These are phyloP conservation scores for Schlechtendalia chinensis DNA, from an alignment of 1,140 invertebrate genomes.

Conservation along the genomic window DNA sequence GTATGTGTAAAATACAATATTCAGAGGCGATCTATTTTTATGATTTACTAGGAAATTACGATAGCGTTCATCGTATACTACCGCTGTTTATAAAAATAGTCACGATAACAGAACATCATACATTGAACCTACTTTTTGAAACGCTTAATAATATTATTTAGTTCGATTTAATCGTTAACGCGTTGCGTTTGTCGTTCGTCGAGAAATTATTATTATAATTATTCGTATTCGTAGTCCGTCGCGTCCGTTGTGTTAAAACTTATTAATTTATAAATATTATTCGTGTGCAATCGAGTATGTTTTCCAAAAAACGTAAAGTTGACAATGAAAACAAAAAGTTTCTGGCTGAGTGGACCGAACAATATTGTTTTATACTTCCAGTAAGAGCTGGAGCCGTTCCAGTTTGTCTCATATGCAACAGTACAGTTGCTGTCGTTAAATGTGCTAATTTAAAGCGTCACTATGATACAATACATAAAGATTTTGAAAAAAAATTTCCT, in stretches of 20 bases:
- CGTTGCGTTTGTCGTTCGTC: background rate
- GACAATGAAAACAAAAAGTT: slow-evolving; percentile 14
- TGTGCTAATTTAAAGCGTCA: slow-evolving; percentile 19
- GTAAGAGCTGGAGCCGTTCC: background rate
- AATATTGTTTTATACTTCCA: slow-evolving; percentile 15
- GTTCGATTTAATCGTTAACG: slow-evolving; percentile 7
- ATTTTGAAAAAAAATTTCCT: slow-evolving; percentile 12
- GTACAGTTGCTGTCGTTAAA: slow-evolving; percentile 18
- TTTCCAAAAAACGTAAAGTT: slow-evolving; percentile 10
- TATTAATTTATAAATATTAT: slow-evolving; percentile 27
- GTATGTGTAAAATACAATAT: slow-evolving; percentile 11
- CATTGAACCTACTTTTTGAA: slow-evolving; percentile 11
- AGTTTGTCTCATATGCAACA: background rate
- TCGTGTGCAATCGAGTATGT: slow-evolving; percentile 5
- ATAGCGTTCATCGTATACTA: slow-evolving; percentile 10
- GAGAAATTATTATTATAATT: slow-evolving; percentile 16
- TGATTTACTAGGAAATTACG: slow-evolving; percentile 17
- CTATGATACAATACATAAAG: slow-evolving; percentile 27
- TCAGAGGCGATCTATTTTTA: slow-evolving; percentile 13
- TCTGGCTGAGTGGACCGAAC: slow-evolving; percentile 4
- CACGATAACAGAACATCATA: background rate
- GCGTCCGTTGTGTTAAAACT: slow-evolving; percentile 10
- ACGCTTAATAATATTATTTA: background rate
- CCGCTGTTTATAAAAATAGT: slow-evolving; percentile 9
- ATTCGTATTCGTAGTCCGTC: slow-evolving; percentile 1